Evolutionary conservation across 1,140 invertebrate species (phyloP), one percentile per base, ranked within the genome.

Genomic region (Battus philenor): DNA sequence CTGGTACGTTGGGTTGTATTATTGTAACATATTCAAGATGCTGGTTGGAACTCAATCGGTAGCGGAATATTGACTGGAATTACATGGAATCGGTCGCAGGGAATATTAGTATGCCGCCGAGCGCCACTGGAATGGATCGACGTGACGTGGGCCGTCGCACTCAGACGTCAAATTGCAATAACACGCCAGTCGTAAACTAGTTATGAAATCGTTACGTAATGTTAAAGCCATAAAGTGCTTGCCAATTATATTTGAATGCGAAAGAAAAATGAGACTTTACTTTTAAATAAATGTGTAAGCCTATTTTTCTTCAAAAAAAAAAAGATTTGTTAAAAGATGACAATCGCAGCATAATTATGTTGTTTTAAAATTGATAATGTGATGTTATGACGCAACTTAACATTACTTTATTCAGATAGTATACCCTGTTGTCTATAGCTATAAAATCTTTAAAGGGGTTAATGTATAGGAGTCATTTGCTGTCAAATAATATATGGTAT

Each of bases 81-180:
- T 77, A 77, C 68, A 76, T 56, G 72, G 68, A 72, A 73, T 79
- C 65, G 64, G 67, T 82, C 65, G 64, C 63, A 61, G 58, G 48
- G 53, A 68, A 62, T 72, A 83, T 84, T 84, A 81, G 75, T 81
- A 84, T 84, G 80, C 80, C 63, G 59, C 52, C 65, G 71, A 64
- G 55, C 68, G 67, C 71, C 74, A 58, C 64, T 70, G 80, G 77
- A 84, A 81, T 84, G 74, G 78, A 59, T 63, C 62, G 69, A 73
- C 68, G 70, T 78, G 68, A 75, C 67, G 68, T 57, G 59, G 47
- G 44, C 50, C 62, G 59, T 54, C 60, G 57, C 22, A 18, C 32
- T 13, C 59, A 63, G 63, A 68, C 64, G 60, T 71, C 69, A 69
- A 77, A 73, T 70, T 68, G 69, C 64, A 77, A 66, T 69, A 72